Evolutionary conservation across 1,140 invertebrate genomes (phyloP), one percentile per base, ranked within the genome.

Genomic region (Drosophila sechellia): DNA sequence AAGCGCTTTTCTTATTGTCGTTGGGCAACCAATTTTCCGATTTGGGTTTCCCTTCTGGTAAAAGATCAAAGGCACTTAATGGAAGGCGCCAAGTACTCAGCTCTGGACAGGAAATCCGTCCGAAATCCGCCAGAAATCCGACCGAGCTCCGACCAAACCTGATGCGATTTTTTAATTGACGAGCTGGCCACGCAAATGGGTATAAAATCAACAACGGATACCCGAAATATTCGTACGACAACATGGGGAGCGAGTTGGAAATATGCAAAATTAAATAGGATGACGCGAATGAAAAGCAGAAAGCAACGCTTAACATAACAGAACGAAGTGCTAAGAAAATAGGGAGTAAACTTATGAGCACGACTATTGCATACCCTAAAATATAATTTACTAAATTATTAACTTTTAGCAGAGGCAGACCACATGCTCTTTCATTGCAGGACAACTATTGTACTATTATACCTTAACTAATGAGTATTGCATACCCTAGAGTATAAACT

Each of bases 1-100:
- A 73, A 74, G 54, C 50, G 35, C 58, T 57, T 40, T 57, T 40
- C 58, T 13, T 15, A n/a, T 46, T 55, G 53, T 55, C 56, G 57
- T 57, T 74, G 76, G 74, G 61, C 40, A 65, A 85, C 63, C 81
- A 74, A 74, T 81, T 86, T 86, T 65, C 54, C 63, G 49, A 81
- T 66, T 81, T 50, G 65, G 55, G 61, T 65, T 81, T 81, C 54
- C 54, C 35, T 31, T 20, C 35, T 37, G 65, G 79, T 87, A 76
- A 87, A 87, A 86, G 83, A 86, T 86, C 83, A 86, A 86, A 86
- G 83, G 83, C 83, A 86, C 83, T 86, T 87, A 86, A 87, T 86
- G 75, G 79, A 57, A 66, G 83, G 76, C 72, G 74, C 78, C 81
- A 68, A 70, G 54, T 27, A 53, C 27, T 10, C 34, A n/a, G 11